Base-by-base conservation (phyloP, 2,888 invertebrate genomes). In the Perizoma flavofasciatum region DNA sequence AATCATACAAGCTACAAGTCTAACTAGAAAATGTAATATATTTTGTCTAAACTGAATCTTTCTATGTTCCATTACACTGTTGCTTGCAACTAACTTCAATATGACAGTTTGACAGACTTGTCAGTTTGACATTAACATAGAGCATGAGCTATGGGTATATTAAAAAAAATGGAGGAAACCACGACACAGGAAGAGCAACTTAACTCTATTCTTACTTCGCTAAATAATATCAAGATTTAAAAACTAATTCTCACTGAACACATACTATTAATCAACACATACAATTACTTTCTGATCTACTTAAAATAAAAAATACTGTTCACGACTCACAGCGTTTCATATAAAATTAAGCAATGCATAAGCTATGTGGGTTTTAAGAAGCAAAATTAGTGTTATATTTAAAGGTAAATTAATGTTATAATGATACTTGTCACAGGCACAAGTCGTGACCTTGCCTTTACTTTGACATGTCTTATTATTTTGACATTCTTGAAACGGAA, bases 211-310 rank as follows among this genome's bases (percentile, higher is more conserved):
- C 70, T 74, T 79, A 78, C 59, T 44, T 32, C 45, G 59, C 78
- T 82, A 83, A 86, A 82, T 81, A 86, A 86, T 85, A 86, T 85
- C 83, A 74, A 77, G 76, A 74, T 71, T 79, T 79, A 78, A 67
- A 65, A 82, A 81, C 82, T 83, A 84, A 79, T 79, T 85, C 86
- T 86, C 86, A 88, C 85, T 86, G 86, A 87, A 87, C 84, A 86
- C 85, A 81, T 59, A 35, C 60, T 53, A 62, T 52, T 55, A 47
- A 5, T 53, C 44, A 56, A 59, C 57, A 59, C 58, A 63, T 81
- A 81, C 72, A 73, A 66, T 77, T 73, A 74, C 67, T 76, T 75
- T 72, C 72, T 69, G 67, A 60, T 52, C 48, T 49, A 49, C 55
- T 62, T 58, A 62, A 55, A 62, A 49, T 45, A 55, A 61, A 52